Conservation (phyloP, 1,140 invertebrate genomes). For the Lordiphosa collinella region DNA sequence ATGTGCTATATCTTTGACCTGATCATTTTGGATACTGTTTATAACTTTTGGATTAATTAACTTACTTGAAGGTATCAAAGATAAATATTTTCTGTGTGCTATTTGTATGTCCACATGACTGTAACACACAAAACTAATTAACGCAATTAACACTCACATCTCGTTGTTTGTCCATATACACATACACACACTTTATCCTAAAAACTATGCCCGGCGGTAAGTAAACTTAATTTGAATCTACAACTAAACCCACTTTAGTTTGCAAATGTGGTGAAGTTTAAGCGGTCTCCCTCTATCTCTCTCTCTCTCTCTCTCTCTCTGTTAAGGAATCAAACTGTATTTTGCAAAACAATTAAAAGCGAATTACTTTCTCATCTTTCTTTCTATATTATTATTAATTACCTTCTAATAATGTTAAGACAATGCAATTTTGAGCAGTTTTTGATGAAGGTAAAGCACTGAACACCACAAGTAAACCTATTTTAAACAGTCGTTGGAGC, state of each 20-base stretch:
- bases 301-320: conserved; percentile 14
- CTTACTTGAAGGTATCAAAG: too few relatives aligned
- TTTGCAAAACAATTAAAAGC: conserved; percentile 63
- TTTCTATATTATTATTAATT: conserved; percentile 79
- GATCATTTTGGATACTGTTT: too few relatives aligned
- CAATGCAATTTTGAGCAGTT: conserved; percentile 79
- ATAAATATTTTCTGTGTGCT: too few relatives aligned
- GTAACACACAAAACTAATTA: conserved; percentile 11
- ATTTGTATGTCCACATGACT: too few relatives aligned
- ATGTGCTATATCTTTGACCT: too few relatives aligned
- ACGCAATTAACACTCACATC: conserved; percentile 15
- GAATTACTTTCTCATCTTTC: conserved; percentile 80
- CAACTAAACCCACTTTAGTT: conserved; percentile 29
- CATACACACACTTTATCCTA: conserved; percentile 6
- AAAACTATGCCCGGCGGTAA: conserved; percentile 41
- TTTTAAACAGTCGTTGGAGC: conserved; percentile 11
- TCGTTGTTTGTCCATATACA: conserved; percentile 17
- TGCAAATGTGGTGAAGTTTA: conserved; percentile 42
- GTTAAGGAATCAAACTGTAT: conserved; percentile 46
- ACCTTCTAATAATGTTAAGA: conserved; percentile 75
- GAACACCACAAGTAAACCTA: conserved; percentile 58
- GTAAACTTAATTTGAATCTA: conserved; percentile 57
- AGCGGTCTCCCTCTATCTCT: conserved; percentile 31
- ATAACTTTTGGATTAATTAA: too few relatives aligned
- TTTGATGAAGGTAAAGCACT: conserved; percentile 79